Evolutionary conservation across 1,140 invertebrate species (phyloP), one percentile per base, ranked within the genome.

Genomic region (Diachasma alloeum): DNA sequence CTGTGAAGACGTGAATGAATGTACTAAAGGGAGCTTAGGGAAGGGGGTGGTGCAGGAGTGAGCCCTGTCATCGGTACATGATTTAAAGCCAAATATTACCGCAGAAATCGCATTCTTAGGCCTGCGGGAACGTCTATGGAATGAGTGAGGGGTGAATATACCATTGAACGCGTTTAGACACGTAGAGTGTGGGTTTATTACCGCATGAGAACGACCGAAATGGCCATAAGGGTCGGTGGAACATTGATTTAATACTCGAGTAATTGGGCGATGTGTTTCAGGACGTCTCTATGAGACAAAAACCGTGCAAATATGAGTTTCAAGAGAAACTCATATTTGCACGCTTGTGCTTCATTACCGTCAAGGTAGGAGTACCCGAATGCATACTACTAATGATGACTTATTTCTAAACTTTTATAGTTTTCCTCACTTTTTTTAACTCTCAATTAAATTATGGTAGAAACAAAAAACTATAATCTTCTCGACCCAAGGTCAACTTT

Each of bases 71-170:
- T 81, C 87, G 83, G 77, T 84, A 87, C 87, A 90, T 90, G 89
- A 89, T 90, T 90, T 90, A 90, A 89, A 89, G 89, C 87, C 87
- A 89, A 90, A 90, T 90, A 90, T 90, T 89, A 88, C 88, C 85
- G 88, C 87, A 89, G 84, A 86, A 81, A 80, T 73, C 83, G 81
- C 87, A 90, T 90, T 90, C 87, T 87, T 84, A 72, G 81, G 63
- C 77, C 79, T 63, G 31, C 24, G 53, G 56, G 53, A 70, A 42
- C 44, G 42, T 42, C 69, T 37, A 19, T 39, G 70, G 71, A 63
- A 68, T 44, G 17, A 48, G 13, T 48, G 26, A 63, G 42, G 73
- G 59, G 31, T 67, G 17, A 15, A 74, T 46, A 24, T 37, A 68
- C 66, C 66, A 31, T 42, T 48, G 22, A 31, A n/a, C 6, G 15